Evolutionary conservation across 2,797 vertebrate genomes (phyloP).

Genomic region (Glyptemys insculpta): DNA sequence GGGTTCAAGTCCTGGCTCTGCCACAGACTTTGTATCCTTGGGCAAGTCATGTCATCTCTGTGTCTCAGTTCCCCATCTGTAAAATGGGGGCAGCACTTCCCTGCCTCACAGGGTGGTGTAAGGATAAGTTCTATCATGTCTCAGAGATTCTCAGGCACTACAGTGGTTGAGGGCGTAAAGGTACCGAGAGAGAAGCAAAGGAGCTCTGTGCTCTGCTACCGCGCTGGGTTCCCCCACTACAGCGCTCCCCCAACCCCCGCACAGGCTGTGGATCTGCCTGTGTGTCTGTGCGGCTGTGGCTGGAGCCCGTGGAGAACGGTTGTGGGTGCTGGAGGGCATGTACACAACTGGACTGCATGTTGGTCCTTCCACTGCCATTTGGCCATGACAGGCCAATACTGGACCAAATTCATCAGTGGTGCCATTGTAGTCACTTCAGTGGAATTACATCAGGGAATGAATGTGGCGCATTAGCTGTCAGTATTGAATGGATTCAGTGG

Average conservation of each 20-base stretch:
- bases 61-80: background rate
- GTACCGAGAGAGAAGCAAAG: background rate
- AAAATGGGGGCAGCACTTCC: background rate
- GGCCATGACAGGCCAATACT: background rate
- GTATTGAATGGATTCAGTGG: background rate
- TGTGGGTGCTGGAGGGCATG: background rate
- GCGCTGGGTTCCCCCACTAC: background rate
- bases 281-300: background rate
- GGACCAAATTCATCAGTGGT: background rate
- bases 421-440: background rate
- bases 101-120: rapidly evolving
- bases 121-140: background rate
- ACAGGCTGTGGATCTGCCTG: background rate
- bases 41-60: background rate
- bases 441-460: background rate
- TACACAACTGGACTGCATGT: background rate
- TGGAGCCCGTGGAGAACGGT: background rate
- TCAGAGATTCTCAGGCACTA: background rate
- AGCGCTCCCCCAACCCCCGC: background rate
- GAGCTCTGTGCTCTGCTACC: background rate
- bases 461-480: background rate
- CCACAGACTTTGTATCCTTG: background rate
- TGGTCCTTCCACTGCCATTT: background rate
- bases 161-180: background rate
- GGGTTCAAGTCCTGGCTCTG: background rate